Base-by-base conservation (phyloP, 2,888 invertebrate species). In the Eupithecia inturbata region DNA sequence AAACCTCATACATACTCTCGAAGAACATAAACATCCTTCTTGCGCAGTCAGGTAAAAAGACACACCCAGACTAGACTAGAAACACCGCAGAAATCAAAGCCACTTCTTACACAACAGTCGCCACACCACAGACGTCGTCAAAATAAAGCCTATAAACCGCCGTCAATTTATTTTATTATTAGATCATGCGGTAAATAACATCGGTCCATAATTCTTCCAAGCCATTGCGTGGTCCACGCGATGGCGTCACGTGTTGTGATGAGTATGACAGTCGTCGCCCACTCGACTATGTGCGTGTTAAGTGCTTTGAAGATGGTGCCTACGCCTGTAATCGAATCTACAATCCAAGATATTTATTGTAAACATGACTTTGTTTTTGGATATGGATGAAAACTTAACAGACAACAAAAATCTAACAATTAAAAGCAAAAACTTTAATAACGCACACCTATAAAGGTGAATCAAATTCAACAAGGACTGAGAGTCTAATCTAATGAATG, bases 201-300 rank as follows among this genome's bases (percentile, higher is more conserved):
- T 69, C 36, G 36, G 36, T 36, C 68, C 64, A 69, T 68, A 68
- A 62, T 39, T 45, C 36, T 67, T 67, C n/a, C 36, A 36, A 36
- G 49, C 60, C 26, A 71, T 71, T 74, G 71, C 71, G 71, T 71
- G 33, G 68, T 49, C 57, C 75, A 72, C 72, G 75, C 70, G 64
- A 72, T 71, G 73, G 33, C 69, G 77, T 75, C 74, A 77, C 73
- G 72, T 68, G 63, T 71, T 68, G 71, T 71, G 75, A 75, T 71
- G 72, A 67, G 72, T 73, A 74, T 73, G 75, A 73, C 73, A 73
- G 75, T 69, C 71, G 36, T 67, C 45, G 68, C 33, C 72, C 36
- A 36, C 69, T 67, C 14, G 19, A 14, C 12, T 57, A 57, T 28
- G 77, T 72, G 60, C 75, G 76, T 73, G 74, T 76, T 76, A 79